Evolutionary conservation across 2,888 invertebrate genomes (phyloP).

Genomic region (Sesia bembeciformis): DNA sequence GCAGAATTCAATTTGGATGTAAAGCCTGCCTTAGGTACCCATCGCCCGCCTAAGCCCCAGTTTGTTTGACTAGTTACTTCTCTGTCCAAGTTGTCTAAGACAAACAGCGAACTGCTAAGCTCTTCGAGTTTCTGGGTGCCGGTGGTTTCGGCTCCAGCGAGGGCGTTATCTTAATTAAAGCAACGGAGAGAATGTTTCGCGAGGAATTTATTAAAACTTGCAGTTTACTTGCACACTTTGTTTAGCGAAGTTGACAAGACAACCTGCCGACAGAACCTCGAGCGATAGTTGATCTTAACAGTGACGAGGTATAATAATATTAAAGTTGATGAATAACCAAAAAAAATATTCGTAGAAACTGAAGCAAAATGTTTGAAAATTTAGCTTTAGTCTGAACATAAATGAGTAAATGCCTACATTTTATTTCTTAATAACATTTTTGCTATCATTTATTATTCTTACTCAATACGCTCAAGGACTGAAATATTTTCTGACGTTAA

Average conservation of each 20-base stretch:
- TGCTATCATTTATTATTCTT: no score
- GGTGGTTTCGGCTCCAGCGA: slow-evolving; percentile 29
- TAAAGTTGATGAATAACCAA: not conserved
- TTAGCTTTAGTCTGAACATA: not conserved
- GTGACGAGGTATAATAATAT: not conserved
- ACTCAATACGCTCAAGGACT: no score
- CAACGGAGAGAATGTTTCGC: slow-evolving; percentile 33
- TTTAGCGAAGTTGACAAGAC: not conserved
- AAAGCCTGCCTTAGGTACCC: slow-evolving; percentile 34
- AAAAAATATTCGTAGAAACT: not conserved
- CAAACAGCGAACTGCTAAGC: slow-evolving; percentile 60
- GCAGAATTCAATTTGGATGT: slow-evolving; percentile 50
- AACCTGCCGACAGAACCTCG: not conserved
- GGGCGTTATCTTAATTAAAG: slow-evolving; percentile 57
- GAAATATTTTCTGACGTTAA: no score
- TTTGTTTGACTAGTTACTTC: slow-evolving; percentile 59
- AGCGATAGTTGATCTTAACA: not conserved
- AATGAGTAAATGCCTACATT: no score
- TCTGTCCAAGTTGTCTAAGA: slow-evolving; percentile 59
- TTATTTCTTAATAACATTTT: no score
- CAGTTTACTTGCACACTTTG: slow-evolving; percentile 11
- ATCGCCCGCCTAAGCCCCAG: slow-evolving; percentile 20
- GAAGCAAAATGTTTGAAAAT: not conserved
- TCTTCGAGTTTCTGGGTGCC: slow-evolving; percentile 27
- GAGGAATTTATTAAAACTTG: slow-evolving; percentile 48